Evolutionary conservation across 2,113 vertebrate genomes (phyloP).

Genomic region (Anas platyrhynchos): DNA sequence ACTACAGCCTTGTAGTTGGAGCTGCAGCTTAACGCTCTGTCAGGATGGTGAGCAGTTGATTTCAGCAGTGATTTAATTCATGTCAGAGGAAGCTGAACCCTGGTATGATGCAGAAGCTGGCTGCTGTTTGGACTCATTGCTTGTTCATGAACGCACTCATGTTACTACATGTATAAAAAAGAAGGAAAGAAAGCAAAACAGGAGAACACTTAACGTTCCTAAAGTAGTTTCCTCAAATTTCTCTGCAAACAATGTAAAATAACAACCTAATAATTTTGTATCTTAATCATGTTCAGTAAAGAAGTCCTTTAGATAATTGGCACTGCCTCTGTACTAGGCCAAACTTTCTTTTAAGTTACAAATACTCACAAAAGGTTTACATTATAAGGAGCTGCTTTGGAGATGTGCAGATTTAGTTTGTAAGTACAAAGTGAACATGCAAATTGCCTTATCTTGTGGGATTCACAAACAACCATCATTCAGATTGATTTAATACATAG

Average conservation of each 20-base stretch:
- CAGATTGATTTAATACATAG: constrained; percentile 99
- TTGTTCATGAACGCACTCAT: constrained; percentile 19
- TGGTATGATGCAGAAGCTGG: constrained; percentile 10
- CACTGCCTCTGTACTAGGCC: constrained; percentile 81
- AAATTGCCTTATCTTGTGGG: constrained; percentile 99
- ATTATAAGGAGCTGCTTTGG: constrained; percentile 90
- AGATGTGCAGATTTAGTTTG: constrained; percentile 98
- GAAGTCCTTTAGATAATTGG: constrained; percentile 87
- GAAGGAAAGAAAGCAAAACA: constrained; percentile 65
- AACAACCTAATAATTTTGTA: constrained; percentile 80
- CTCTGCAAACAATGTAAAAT: constrained; percentile 79
- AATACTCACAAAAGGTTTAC: constrained; percentile 93
- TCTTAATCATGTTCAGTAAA: constrained; percentile 82
- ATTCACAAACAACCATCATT: constrained; percentile 98
- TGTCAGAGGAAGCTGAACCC: constrained; percentile 60
- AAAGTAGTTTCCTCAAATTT: constrained; percentile 78
- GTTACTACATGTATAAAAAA: constrained; percentile 29
- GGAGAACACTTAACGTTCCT: constrained; percentile 70
- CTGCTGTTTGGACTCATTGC: constrained; percentile 51
- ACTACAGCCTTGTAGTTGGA: background rate
- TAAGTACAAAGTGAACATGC: constrained; percentile 97
- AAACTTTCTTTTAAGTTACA: constrained; percentile 88
- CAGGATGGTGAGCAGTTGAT: constrained; percentile 40
- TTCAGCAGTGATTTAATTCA: constrained; percentile 65
- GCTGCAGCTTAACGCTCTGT: constrained; percentile 21